These are phyloP conservation scores for Malurus melanocephalus DNA, from an alignment of 2,113 vertebrate genomes.

Conservation along the genomic window DNA sequence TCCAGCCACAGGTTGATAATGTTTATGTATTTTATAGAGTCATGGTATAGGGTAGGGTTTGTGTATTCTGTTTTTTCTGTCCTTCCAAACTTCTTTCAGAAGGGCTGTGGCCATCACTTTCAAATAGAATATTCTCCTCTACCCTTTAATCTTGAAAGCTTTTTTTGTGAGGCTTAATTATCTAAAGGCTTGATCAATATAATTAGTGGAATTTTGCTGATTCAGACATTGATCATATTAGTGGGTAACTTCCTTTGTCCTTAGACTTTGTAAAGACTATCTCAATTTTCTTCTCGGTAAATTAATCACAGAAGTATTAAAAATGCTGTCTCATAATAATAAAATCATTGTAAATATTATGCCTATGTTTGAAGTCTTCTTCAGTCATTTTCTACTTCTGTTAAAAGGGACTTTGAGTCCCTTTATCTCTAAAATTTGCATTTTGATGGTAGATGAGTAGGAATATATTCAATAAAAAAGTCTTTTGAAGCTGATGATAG, in stretches of 20 bases:
- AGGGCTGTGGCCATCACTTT: background rate
- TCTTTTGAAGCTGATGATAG: background rate
- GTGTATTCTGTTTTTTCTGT: background rate
- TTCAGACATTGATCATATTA: background rate
- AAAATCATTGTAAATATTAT: background rate
- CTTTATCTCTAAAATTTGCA: slow-evolving; percentile 13
- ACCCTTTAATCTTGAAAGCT: background rate
- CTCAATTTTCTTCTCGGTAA: background rate
- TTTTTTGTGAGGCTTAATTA: background rate
- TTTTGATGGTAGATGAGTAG: slow-evolving; percentile 42
- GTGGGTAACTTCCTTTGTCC: background rate
- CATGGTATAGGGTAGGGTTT: too few relatives aligned
- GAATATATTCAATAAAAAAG: background rate
- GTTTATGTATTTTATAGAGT: background rate
- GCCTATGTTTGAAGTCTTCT: background rate
- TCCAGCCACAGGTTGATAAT: background rate
- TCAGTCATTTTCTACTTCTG: background rate
- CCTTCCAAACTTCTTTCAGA: background rate
- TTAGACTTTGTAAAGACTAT: background rate
- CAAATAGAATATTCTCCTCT: background rate
- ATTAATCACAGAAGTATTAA: background rate
- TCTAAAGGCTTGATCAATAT: background rate
- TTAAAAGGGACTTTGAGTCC: background rate
- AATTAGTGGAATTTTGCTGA: background rate
- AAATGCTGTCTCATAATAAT: background rate